Base-by-base conservation (phyloP, 2,888 invertebrate species). In the Alloplasta piceator region DNA sequence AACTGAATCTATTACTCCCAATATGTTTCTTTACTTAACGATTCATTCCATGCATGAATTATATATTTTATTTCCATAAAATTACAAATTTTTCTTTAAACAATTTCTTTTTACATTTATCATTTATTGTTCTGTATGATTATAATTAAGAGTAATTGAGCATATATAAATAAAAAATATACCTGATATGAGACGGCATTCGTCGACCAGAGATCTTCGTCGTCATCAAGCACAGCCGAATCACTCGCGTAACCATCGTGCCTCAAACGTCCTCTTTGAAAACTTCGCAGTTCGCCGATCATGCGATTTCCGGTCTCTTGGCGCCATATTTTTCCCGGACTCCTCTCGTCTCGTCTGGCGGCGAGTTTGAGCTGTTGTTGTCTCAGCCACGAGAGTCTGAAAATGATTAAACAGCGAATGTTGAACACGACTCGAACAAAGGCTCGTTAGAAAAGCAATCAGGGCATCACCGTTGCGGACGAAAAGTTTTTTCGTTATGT, bases 361-460 rank as follows among this genome's bases (percentile, higher is more conserved):
- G 96, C 94, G 60, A 97, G 93, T 90, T 97, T 97, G 90, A 96
- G 94, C 89, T 97, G 97, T 90, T 97, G 97, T 84, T 96, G 94
- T 92, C 97, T 96, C 82, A 97, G 93, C 97, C 97, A 97, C 73
- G 97, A 91, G 78, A 90, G 87, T 78, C 92, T 92, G 83, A 9
- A 80, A 26, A 26, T 26, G 26, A 26, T 26, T 26, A 26, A 26
- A 26, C 26, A 26, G 55, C 39, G 16, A 52, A 75, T 36, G 66
- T 39, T 26, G 36, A 56, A 26, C 26, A 60, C 41, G 64, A 79
- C 60, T 66, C 73, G 52, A 67, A 71, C 66, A 76, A 75, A 72
- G 67, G 76, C 64, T 75, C 72, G 76, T 76, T 82, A 76, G 64
- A 41, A 38, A 16, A 48, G 14, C 48, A 80, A 83, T 68, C 61